These are phyloP conservation scores for Vanacampus margaritifer DNA, from an alignment of 2,113 vertebrate species.

Conservation along the genomic window DNA sequence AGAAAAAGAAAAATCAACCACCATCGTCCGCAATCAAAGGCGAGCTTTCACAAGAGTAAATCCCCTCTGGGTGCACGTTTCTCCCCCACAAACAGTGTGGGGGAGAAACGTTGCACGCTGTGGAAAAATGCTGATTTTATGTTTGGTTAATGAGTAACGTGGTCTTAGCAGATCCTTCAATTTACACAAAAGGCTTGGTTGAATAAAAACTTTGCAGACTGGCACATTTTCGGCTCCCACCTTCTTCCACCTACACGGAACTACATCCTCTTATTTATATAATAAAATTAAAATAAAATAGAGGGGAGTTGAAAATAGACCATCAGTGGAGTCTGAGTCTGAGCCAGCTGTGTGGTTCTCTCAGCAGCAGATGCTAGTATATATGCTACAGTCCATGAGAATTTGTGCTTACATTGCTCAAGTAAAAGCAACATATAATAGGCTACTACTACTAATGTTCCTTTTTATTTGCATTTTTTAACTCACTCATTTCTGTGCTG, in stretches of 20 bases:
- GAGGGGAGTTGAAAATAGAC: conserved; percentile 26
- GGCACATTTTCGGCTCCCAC: conserved; percentile 79
- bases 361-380: too few species aligned
- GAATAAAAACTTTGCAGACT: conserved; percentile 77
- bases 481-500: too few species aligned
- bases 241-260: conserved; percentile 81
- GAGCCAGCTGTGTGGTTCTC: too few species aligned
- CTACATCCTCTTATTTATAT: conserved; percentile 69
- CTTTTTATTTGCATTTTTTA: too few species aligned
- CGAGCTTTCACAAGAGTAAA: conserved; percentile 43
- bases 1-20: conserved; percentile 34
- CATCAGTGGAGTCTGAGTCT: too few species aligned
- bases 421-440: too few species aligned
- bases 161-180: conserved; percentile 22
- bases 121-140: conserved; percentile 32
- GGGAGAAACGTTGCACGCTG: background rate
- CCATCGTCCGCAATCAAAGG: conserved; percentile 24
- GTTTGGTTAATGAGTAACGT: conserved; percentile 62
- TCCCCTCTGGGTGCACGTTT: conserved; percentile 19
- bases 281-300: too few species aligned
- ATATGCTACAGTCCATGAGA: too few species aligned
- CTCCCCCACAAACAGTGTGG: conserved; percentile 19
- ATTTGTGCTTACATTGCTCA: too few species aligned
- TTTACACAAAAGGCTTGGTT: conserved; percentile 45
- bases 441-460: too few species aligned